These are phyloP conservation scores for Drosophila meridionalis DNA, from an alignment of 2,888 invertebrate genomes.

Conservation along the genomic window DNA sequence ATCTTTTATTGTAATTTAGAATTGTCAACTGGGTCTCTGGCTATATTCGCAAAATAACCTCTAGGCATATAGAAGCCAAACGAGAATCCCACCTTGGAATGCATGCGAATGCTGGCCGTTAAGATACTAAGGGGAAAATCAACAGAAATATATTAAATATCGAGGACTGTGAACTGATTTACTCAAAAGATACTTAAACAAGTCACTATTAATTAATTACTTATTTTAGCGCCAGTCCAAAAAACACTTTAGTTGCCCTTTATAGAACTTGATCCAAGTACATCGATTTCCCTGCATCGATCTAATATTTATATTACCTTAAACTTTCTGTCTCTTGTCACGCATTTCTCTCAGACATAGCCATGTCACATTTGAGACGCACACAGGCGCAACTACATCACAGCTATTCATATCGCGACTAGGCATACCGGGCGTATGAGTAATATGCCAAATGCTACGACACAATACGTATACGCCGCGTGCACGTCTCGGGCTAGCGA, in stretches of 20 bases:
- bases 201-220: background rate
- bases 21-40: slow-evolving; percentile 64
- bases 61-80: slow-evolving; percentile 47
- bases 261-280: background rate
- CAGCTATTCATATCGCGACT: slow-evolving; percentile 22
- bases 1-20: slow-evolving; percentile 68
- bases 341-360: background rate
- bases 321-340: background rate
- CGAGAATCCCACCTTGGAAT: slow-evolving; percentile 54
- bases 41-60: slow-evolving; percentile 50
- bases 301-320: background rate
- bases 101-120: slow-evolving; percentile 1
- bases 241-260: background rate
- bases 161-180: background rate
- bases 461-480: slow-evolving; percentile 69
- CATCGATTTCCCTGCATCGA: background rate
- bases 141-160: too few species aligned
- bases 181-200: background rate
- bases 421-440: slow-evolving; percentile 69
- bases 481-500: slow-evolving; percentile 28
- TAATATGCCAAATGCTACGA: slow-evolving; percentile 64
- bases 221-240: background rate
- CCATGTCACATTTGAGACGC: slow-evolving; percentile 23
- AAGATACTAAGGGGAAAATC: background rate
- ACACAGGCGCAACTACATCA: slow-evolving; percentile 28